Percentiles rank a stretch among this genome's conserved stretches.
These are phyloP conservation scores for Lamprologus sp. DNA, from an alignment of 2,113 vertebrate species.

Conservation along the genomic window DNA sequence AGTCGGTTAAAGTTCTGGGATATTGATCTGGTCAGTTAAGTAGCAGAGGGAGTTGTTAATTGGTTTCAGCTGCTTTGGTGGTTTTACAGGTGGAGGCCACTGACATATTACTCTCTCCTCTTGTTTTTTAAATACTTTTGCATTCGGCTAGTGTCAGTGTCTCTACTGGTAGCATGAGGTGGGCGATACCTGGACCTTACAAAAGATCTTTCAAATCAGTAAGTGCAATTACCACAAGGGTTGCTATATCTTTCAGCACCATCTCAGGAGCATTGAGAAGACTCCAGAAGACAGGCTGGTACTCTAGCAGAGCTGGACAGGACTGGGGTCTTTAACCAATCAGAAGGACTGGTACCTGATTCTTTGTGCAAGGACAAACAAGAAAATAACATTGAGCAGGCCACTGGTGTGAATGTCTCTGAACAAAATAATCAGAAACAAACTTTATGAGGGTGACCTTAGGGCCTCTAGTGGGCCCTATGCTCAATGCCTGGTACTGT, in stretches of 20 bases:
- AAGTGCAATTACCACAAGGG: accelerated
- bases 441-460: neutral
- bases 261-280: neutral
- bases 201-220: neutral
- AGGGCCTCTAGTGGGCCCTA: neutral
- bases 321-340: neutral
- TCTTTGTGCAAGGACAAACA: neutral
- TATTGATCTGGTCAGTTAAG: neutral
- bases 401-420: neutral
- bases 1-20: neutral
- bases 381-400: neutral
- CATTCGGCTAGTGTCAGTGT: neutral
- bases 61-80: neutral
- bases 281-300: neutral
- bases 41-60: neutral
- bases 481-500: neutral
- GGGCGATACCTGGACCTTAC: neutral
- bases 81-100: neutral
- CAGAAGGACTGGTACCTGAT: neutral
- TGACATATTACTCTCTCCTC: neutral
- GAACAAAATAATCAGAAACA: neutral
- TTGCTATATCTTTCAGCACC: neutral
- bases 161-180: neutral
- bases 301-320: neutral
- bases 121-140: neutral